These are phyloP conservation scores for Dascillus cervinus DNA, from an alignment of 2,888 invertebrate genomes.

Conservation along the genomic window DNA sequence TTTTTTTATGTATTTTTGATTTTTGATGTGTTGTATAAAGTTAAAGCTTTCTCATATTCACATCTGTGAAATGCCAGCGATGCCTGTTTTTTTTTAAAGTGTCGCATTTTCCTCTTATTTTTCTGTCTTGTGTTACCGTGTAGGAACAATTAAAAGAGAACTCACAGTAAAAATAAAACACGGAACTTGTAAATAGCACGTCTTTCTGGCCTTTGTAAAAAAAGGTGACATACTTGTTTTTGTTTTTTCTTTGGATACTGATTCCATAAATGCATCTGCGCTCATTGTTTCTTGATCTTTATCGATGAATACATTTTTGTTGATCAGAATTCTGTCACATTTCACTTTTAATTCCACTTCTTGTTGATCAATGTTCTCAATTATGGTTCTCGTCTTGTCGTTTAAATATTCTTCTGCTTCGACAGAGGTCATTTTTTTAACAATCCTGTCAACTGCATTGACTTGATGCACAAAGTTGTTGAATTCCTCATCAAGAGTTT, in stretches of 20 bases:
- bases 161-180: no score
- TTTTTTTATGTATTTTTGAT: constrained; percentile 37
- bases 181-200: no score
- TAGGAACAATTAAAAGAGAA: no score
- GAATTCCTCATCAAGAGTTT: constrained; percentile 51
- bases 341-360: constrained; percentile 50
- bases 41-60: constrained; percentile 66
- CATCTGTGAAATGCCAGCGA: constrained; percentile 61
- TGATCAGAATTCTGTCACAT: constrained; percentile 61
- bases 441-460: constrained; percentile 54
- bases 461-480: constrained; percentile 61
- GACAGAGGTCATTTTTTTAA: constrained; percentile 54
- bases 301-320: constrained; percentile 43
- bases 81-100: constrained; percentile 63
- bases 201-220: no score
- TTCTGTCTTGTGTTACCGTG: constrained; percentile 56
- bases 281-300: constrained; percentile 40
- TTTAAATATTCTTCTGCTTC: constrained; percentile 53
- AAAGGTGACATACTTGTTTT: no score
- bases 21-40: constrained; percentile 56
- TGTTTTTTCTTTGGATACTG: constrained; percentile 68
- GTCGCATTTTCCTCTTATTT: constrained; percentile 62
- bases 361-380: constrained; percentile 33
- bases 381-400: constrained; percentile 32
- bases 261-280: constrained; percentile 60